Conservation (phyloP, 2,113 vertebrate genomes). For the Sigmodon hispidus region DNA sequence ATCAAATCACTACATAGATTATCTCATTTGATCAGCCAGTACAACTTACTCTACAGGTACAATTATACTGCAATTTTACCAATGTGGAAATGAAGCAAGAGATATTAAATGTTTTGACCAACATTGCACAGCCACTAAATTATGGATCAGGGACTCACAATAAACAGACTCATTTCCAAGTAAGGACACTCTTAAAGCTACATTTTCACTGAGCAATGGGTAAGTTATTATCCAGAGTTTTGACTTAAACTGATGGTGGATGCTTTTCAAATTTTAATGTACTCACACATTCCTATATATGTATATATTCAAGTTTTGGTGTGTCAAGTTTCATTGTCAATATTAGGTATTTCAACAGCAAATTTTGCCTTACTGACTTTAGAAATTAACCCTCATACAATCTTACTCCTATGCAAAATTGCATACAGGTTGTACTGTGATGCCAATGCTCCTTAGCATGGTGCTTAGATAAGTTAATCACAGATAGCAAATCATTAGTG, state of each 20-base stretch:
- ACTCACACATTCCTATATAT: neutral
- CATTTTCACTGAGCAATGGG: neutral
- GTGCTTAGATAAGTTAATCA: neutral
- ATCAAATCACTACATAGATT: slow-evolving; percentile 20
- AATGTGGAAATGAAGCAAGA: slow-evolving; percentile 13
- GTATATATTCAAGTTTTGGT: neutral
- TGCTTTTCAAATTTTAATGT: neutral
- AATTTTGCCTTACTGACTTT: slow-evolving; percentile 35
- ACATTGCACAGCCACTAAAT: neutral
- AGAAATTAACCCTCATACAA: slow-evolving; percentile 19
- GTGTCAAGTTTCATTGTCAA: slow-evolving; percentile 18
- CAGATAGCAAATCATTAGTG: neutral
- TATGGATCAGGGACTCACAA: neutral
- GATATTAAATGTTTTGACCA: neutral
- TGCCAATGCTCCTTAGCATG: neutral
- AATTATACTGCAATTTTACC: slow-evolving; percentile 5
- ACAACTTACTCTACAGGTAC: neutral
- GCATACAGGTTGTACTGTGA: neutral
- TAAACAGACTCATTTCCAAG: neutral
- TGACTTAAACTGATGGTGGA: neutral
- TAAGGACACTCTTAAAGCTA: neutral
- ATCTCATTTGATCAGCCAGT: slow-evolving; percentile 39
- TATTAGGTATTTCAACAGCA: neutral
- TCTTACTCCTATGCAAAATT: slow-evolving; percentile 34
- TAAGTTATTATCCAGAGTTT: neutral